Evolutionary conservation across 1,140 invertebrate genomes (phyloP), one percentile per base, ranked within the genome.

Genomic region (Trichomalopsis sarcophagae): DNA sequence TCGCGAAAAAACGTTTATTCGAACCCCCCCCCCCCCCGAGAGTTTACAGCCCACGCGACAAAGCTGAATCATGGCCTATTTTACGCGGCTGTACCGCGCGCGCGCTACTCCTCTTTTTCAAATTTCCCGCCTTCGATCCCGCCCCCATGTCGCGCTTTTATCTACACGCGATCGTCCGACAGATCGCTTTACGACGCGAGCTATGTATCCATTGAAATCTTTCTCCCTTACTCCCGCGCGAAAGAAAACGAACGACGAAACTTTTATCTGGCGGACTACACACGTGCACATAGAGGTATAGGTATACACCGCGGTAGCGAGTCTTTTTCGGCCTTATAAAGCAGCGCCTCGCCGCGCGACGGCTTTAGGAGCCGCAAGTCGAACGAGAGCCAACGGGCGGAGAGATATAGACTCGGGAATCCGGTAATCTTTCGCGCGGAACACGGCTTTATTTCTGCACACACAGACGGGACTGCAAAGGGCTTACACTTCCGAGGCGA

Each of bases 401-500:
- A 68, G 79, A 87, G 50, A 66, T 79, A 87, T 44, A 81, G 77
- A 85, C 81, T 84, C 86, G 84, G 86, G 84, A 88, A 88, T 87
- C 89, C 88, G 86, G 88, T 88, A 89, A 89, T 89, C 87, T 88
- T 89, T 88, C 89, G 87, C 77, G 87, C 86, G 87, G 86, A 89
- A 89, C 88, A 83, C 66, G 87, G 87, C 89, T 89, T 88, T 88
- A 89, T 89, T 89, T 89, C 89, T 87, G 3, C 13, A 17, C 13
- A 55, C 17, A 21, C 1, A 55, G 14, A 50, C 47, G 14, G 2
- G 33, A 50, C 47, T 50, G 47, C 47, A 17, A 13, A 50, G 40
- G 40, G 47, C 47, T 50, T 14, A 50, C 13, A 62, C 55, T 62
- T 62, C 55, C 21, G 55, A 62, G 55, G 21, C 21, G 55, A n/a